Evolutionary conservation across 1,140 invertebrate genomes (phyloP), one percentile per base, ranked within the genome.

Genomic region (Halesus radiatus): DNA sequence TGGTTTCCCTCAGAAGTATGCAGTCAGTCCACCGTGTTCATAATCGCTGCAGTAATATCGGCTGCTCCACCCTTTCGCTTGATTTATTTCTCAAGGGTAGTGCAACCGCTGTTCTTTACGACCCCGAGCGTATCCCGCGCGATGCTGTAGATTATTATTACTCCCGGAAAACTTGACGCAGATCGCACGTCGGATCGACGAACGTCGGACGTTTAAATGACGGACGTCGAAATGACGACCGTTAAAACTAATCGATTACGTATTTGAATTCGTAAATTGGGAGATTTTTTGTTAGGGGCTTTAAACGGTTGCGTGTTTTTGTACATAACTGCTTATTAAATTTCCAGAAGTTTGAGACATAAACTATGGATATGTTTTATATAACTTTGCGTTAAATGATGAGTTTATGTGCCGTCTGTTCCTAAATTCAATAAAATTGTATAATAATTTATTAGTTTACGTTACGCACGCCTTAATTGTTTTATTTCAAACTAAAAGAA

Each of bases 41-140:
- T 29, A 66, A 66, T 29, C 29, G 62, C 16, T 66, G 62, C 62
- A 66, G 26, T n/a, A 66, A 66, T 26, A 45, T 26, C 62, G 6
- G 15, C 26, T 13, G 37, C 13, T 45, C 62, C 56, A 60, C 56
- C 62, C 62, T 29, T 66, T 66, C 29, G 20, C 29, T 22, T 66
- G 62, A 66, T 66, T 66, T 66, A 66, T 66, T 66, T 32, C 62
- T 29, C 7, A 16, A 22, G 62, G 62, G 22, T 29, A 29, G 62
- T 66, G 62, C 62, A 66, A 22, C 62, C 62, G 62, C 23, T 66
- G 62, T 66, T 66, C 26, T 66, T 66, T 66, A 66, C 29, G 62
- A 66, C 62, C 22, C 62, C 22, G 22, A 7, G 62, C 62, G n/a
- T 22, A 22, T 66, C 26, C 62, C 62, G 23, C 26, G 26, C 26